Base-by-base conservation (phyloP, 2,113 vertebrate genomes). In the Lepisosteus oculatus region DNA sequence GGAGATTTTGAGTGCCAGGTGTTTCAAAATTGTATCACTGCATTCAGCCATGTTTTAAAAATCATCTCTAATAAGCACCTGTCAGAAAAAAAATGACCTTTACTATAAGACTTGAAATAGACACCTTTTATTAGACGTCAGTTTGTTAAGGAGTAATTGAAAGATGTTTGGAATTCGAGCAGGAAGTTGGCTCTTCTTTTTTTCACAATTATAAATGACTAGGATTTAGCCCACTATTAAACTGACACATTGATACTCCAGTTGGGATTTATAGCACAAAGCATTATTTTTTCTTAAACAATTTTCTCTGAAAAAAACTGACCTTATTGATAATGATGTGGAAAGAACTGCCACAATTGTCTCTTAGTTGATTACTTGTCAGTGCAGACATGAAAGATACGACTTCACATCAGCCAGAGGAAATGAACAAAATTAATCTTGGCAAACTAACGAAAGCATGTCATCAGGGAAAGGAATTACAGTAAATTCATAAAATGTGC, bases 111-210 rank as follows among this genome's bases (percentile, higher is more conserved):
- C 84, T 81, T 84, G 85, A 86, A 85, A 87, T 84, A 85, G 86
- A 88, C 82, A 80, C 72, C 85, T 80, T 73, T 89, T 90, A 93
- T 90, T 88, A 75, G 82, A 82, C 82, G 81, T 64, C 79, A 72
- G 65, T 87, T 90, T 92, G 89, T 90, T 81, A 90, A 86, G 85
- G 85, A 83, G 89, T 89, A 89, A 93, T 90, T 90, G 88, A 93
- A 90, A 90, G 85, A 85, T 90, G 89, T 81, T 81, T 78, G 79
- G 79, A 85, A 85, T 85, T 91, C 81, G 86, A 81, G 84, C 87
- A 90, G 84, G 78, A 88, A 88, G 86, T 81, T 80, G 82, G 80
- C 78, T 85, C 84, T 90, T 86, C 71, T 2, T 1, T 77, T 71
- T 75, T 81, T 9, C 47, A 5, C 47, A 85, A 87, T 77, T 67